A percentile compares a stretch with the other conserved stretches of the same genome.
phyloP scores from a whole-genome alignment of 2,888 invertebrate species.

The Lapara coniferarum region DNA sequence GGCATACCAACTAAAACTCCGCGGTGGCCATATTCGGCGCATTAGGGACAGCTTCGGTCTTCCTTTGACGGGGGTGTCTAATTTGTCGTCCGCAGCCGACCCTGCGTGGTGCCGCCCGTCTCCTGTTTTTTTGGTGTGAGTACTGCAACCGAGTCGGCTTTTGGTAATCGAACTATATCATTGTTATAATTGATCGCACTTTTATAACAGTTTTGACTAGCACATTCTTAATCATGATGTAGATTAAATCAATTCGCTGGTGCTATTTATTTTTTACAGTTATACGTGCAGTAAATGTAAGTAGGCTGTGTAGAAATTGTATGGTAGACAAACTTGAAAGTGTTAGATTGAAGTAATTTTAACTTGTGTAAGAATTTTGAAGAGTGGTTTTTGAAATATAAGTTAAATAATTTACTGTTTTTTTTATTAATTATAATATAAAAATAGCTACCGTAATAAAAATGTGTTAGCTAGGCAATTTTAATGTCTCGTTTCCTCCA shows the following conservation, averaged over 20 bases:
- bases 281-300: constrained; percentile 3
- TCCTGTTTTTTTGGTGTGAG: too few relatives aligned
- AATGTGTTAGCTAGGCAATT: too few relatives aligned
- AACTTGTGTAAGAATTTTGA: background rate
- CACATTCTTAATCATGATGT: constrained; percentile 25
- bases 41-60: too few relatives aligned
- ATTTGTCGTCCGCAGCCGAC: too few relatives aligned
- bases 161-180: too few relatives aligned
- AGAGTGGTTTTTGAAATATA: background rate
- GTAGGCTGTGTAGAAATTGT: constrained; percentile 6
- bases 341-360: background rate
- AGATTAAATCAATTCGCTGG: constrained; percentile 43
- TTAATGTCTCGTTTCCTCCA: background rate
- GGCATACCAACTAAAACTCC: too few relatives aligned
- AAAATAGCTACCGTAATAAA: background rate
- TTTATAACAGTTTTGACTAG: background rate
- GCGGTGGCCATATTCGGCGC: too few relatives aligned
- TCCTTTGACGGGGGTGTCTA: too few relatives aligned
- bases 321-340: background rate
- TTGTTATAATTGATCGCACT: background rate
- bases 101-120: too few relatives aligned
- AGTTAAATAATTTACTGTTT: too few relatives aligned
- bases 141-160: too few relatives aligned
- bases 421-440: background rate
- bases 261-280: constrained; percentile 39